Conservation (phyloP, 2,888 invertebrate genomes). For the Acholoe squamosa region DNA sequence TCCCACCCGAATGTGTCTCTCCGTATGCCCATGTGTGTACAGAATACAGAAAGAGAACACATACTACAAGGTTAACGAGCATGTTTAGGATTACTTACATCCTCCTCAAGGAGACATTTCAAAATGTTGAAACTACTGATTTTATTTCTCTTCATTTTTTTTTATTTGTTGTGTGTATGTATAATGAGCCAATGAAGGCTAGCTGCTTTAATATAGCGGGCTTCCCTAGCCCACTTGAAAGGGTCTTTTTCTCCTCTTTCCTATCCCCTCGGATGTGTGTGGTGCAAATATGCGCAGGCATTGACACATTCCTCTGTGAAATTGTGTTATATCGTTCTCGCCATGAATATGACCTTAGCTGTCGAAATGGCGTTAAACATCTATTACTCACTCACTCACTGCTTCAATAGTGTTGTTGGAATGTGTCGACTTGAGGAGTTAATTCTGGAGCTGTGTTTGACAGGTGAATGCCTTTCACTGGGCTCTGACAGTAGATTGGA, state of each 20-base stretch:
- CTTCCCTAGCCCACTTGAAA: too few species aligned
- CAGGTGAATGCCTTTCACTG: not conserved
- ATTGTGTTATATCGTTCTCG: too few species aligned
- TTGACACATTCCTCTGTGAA: too few species aligned
- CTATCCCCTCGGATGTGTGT: too few species aligned
- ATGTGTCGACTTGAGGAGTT: not conserved
- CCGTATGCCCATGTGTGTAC: not conserved
- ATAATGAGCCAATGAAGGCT: not conserved
- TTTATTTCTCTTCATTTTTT: too few species aligned
- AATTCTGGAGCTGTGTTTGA: not conserved
- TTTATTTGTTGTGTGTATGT: not conserved
- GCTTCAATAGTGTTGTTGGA: too few species aligned
- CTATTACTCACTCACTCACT: too few species aligned
- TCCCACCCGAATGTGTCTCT: not conserved
- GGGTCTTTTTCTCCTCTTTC: too few species aligned
- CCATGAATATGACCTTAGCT: too few species aligned
- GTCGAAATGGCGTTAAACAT: too few species aligned
- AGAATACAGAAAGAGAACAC: not conserved
- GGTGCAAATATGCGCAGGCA: too few species aligned
- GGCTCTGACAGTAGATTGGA: not conserved
- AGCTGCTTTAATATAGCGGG: not conserved
- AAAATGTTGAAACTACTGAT: too few species aligned
- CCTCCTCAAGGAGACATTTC: not conserved
- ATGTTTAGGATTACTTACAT: not conserved
- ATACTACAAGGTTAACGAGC: not conserved